These are phyloP conservation scores for Arrhopalites spinosus DNA, from an alignment of 2,888 invertebrate genomes.

Conservation along the genomic window DNA sequence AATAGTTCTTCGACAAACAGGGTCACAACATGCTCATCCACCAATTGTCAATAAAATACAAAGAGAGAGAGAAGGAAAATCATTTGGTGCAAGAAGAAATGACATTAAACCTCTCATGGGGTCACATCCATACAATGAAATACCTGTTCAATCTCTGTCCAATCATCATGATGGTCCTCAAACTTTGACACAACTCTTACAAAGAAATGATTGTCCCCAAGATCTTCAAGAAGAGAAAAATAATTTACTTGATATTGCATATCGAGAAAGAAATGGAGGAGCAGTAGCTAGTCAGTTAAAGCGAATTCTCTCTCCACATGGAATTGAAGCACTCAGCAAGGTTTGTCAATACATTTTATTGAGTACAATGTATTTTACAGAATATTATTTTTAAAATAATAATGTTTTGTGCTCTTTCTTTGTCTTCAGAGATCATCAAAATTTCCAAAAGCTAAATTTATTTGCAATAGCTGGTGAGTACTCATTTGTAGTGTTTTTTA, in stretches of 20 bases:
- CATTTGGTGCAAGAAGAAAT: background rate
- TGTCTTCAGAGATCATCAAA: constrained; percentile 49
- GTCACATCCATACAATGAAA: constrained; percentile 5
- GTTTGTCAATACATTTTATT: constrained; percentile 8
- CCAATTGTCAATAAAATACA: background rate
- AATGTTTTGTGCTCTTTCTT: background rate
- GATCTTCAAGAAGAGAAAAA: constrained; percentile 13
- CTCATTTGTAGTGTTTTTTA: too few species aligned
- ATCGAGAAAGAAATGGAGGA: constrained; percentile 16
- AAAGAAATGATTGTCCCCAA: constrained; percentile 9
- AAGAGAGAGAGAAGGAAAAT: background rate
- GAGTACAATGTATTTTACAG: background rate
- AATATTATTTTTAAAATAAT: background rate
- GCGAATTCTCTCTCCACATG: constrained; percentile 24
- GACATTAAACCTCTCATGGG: constrained; percentile 2
- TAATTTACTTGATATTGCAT: constrained; percentile 13
- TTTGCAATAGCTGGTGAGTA: constrained; percentile 46
- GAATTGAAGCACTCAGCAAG: constrained; percentile 32
- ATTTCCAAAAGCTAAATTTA: constrained; percentile 50
- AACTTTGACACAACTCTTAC: constrained; percentile 1
- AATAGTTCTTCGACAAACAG: too few species aligned
- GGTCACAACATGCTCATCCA: background rate
- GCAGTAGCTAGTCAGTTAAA: constrained; percentile 6
- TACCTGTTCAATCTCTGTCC: background rate
- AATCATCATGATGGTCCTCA: constrained; percentile 11